Evolutionary conservation across 64 coral and sea anemone species (phyloP), one percentile per base, ranked within the genome.

Genomic region (Montipora capricornis): DNA sequence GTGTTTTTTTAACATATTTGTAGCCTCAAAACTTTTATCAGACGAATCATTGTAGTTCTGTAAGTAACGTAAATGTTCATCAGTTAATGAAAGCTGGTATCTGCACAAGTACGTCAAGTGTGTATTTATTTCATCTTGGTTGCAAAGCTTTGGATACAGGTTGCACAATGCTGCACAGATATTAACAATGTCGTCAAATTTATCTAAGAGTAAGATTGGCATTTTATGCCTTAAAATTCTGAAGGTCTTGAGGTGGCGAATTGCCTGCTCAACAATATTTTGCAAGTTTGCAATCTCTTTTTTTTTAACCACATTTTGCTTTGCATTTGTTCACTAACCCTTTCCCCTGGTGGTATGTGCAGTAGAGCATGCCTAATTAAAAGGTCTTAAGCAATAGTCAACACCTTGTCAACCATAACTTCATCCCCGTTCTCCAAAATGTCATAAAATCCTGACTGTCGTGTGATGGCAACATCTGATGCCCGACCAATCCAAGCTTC

Each of bases 251-350:
- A 90, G 22, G 20, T 57, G 11, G 44, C 90, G 76, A 24, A 91
- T 83, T 10, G 90, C 90, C 66, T 91, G 79, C 79, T 91, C 90
- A 49, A 91, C 90, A 91, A 83, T 83, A 75, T 84, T 91, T 69
- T 79, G 73, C 24, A 91, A 68, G 74, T 91, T 91, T 74, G 79
- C 80, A 83, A 91, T 83, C 44, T 82, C 90, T 75, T 91, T 83
- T 58, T 78, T 91, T 71, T 91, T 91, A 47, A 55, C 74, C 19
- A 91, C 45, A 47, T 81, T 77, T 79, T 60, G 15, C 71, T 91
- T 91, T 73, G 47, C 77, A 91, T 73, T 57, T 91, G 89, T 74
- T 83, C 79, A 57, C 74, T 48, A 44, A 80, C 90, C 45, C 79
- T 50, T 83, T 88, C 84, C 53, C 79, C 79, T 74, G 90, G 90